Evolutionary conservation across 1,140 invertebrate species (phyloP), one percentile per base, ranked within the genome.

Genomic region (Magallana ariakensis): DNA sequence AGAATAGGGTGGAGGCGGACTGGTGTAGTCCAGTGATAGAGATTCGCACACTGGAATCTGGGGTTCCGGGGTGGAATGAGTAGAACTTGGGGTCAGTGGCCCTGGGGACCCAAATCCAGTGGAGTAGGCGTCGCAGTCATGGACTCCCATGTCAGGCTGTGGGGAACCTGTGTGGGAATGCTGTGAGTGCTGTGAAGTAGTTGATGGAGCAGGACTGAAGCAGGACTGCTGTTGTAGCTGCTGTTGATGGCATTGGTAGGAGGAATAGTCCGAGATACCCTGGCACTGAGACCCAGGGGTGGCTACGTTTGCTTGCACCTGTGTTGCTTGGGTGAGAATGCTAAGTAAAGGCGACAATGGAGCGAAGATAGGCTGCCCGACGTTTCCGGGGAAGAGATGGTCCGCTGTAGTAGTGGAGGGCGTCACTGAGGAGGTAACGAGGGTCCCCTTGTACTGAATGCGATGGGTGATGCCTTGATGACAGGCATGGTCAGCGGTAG

Each of bases 401-500:
- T 92, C 92, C 62, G 87, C 70, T 22, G 90, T 91, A 46, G 88
- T 89, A 6, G 92, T 88, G 60, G 92, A 90, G 15, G 91, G 90
- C 0, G 92, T 88, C 57, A 93, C 90, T 19, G 93, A 89, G 22
- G 91, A 89, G 10, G 94, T 94, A 15, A 94, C 93, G 66, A 94
- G 91, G 1, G 94, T 94, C 13, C 94, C 94, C 84, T 93, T 92
- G 91, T 95, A 95, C 56, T 92, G 94, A 66, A 95, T 93, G 56
- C 92, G 92, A 85, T 93, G 92, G 9, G 92, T 94, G 26, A 90
- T 90, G 54, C 87, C 86, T 56, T 85, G 83, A 62, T 89, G 83
- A 54, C 70, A 33, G 83, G 85, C 46, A 70, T 90, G 89, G 66
- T 90, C 90, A 26, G 85, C 90, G 60, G 88, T 88, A 56, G 90